Evolutionary conservation across 92 coral and sea anemone species (phyloP).

Genomic region (Pocillopora meandrina): DNA sequence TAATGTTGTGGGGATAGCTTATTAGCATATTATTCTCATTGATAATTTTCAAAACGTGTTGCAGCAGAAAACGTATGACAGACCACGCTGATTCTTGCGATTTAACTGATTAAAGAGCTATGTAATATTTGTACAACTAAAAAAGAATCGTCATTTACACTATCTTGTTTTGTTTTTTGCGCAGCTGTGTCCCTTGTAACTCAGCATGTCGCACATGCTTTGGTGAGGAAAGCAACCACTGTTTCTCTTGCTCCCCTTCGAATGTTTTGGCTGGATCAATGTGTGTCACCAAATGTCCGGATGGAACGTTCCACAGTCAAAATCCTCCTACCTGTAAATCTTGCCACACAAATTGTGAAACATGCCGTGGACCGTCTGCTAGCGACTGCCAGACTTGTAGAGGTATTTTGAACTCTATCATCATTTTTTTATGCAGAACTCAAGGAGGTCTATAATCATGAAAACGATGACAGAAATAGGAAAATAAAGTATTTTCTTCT

Average conservation of each 20-base stretch:
- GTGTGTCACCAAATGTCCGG: conserved; percentile 81
- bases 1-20: not conserved
- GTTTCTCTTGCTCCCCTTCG: conserved; percentile 76
- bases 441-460: not conserved
- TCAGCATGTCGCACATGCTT: conserved; percentile 76
- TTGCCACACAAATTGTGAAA: conserved; percentile 71
- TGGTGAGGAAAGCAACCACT: conserved; percentile 60
- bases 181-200: conserved; percentile 76
- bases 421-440: not conserved
- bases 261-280: conserved; percentile 55
- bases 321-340: conserved; percentile 59
- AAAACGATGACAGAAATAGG: not conserved
- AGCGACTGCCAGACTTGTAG: conserved; percentile 70
- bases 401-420: conserved; percentile 51
- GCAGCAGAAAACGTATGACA: not conserved
- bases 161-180: not conserved
- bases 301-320: conserved; percentile 65
- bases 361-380: conserved; percentile 68
- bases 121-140: no score
- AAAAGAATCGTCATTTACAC: not conserved
- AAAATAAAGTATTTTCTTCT: not conserved
- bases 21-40: no score
- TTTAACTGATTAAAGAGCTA: not conserved
- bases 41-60: no score
- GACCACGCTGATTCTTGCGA: not conserved